These are phyloP conservation scores for Pocillopora meandrina DNA, from an alignment of 92 coral and sea anemone species.

Conservation along the genomic window DNA sequence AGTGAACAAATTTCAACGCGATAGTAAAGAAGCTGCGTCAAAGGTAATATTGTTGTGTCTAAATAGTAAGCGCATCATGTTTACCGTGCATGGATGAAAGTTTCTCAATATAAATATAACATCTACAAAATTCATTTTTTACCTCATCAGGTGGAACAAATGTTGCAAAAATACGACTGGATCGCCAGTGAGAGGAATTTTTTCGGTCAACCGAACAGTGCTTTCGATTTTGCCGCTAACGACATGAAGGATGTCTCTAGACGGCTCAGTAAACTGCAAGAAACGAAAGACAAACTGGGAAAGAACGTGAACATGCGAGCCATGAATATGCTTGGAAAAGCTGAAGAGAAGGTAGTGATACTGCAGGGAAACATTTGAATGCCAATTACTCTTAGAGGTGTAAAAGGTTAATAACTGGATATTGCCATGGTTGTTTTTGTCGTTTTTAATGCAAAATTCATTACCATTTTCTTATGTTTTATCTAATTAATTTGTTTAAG, in stretches of 20 bases:
- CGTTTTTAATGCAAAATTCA: neutral
- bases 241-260: conserved; percentile 95
- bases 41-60: conserved; percentile 52
- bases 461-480: neutral
- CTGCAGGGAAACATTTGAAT: neutral
- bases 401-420: too few species aligned
- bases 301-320: conserved; percentile 98
- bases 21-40: conserved; percentile 86
- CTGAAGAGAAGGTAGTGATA: conserved; percentile 86
- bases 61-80: too few species aligned
- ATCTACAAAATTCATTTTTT: neutral
- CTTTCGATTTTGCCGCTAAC: conserved; percentile 89
- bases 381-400: too few species aligned
- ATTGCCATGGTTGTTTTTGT: too few species aligned
- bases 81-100: too few species aligned
- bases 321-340: conserved; percentile 98
- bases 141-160: conserved; percentile 77
- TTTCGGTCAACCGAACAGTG: conserved; percentile 96
- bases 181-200: conserved; percentile 86
- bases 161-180: conserved; percentile 93
- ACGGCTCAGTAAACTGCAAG: conserved; percentile 83
- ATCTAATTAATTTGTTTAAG: neutral
- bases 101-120: neutral
- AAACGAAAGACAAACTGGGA: conserved; percentile 91
- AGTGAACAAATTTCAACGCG: conserved; percentile 84